Conservation (phyloP, 2,113 vertebrate species). For the Xenus cinereus region DNA sequence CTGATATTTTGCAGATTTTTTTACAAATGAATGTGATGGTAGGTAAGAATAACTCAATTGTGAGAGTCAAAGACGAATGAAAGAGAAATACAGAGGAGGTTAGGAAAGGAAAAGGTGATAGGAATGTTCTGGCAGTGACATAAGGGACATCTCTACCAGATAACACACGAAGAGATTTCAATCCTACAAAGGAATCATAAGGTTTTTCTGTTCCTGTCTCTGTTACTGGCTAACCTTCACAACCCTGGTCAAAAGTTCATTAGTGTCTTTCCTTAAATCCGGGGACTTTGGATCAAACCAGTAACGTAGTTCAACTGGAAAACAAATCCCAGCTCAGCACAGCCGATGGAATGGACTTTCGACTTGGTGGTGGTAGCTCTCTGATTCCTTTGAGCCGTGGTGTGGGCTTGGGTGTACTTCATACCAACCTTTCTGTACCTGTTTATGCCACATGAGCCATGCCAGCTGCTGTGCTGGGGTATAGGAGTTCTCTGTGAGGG, state of each 20-base stretch:
- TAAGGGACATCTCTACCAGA: background rate
- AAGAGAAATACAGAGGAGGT: background rate
- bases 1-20: conserved; percentile 6
- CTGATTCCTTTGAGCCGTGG: background rate
- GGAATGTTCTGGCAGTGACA: background rate
- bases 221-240: rapidly evolving
- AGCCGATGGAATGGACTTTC: background rate
- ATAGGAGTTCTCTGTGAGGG: background rate
- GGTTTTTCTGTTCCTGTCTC: background rate
- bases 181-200: rapidly evolving
- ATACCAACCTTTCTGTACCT: rapidly evolving
- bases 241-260: background rate
- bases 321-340: background rate
- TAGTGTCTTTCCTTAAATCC: background rate
- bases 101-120: background rate
- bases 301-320: background rate
- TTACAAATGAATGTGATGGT: background rate
- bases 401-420: background rate
- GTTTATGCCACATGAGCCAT: no score
- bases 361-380: no score
- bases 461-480: background rate
- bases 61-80: background rate
- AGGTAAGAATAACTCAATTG: background rate
- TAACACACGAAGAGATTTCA: background rate
- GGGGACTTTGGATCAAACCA: background rate